Percentiles rank a stretch among this genome's conserved stretches.
Conservation (phyloP, 2,888 invertebrate species). For the Andrena trimmerana region DNA sequence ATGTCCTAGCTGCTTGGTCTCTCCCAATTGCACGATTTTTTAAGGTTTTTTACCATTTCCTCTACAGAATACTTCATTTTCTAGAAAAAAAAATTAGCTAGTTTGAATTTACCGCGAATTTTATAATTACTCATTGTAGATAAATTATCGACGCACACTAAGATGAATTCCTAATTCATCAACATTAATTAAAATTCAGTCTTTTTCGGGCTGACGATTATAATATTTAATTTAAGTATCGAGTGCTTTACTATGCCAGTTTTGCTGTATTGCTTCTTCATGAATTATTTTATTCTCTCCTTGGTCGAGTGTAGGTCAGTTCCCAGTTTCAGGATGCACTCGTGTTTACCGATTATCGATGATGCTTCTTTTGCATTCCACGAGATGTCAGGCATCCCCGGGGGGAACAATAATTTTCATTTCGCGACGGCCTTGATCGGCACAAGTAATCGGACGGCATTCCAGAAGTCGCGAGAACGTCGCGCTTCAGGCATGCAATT, state of each 20-base stretch:
- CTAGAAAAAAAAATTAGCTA: too few species aligned
- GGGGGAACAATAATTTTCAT: constrained; percentile 79
- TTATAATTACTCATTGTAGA: background rate
- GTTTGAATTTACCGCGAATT: background rate
- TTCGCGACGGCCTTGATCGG: constrained; percentile 81
- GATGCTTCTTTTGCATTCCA: constrained; percentile 58
- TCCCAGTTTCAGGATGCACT: background rate
- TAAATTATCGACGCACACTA: background rate
- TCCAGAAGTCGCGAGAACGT: constrained; percentile 78
- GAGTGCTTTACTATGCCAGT: background rate
- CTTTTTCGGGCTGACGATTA: background rate
- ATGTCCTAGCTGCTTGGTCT: too few species aligned
- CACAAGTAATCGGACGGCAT: constrained; percentile 81
- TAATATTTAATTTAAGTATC: background rate
- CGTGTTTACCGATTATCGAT: constrained; percentile 55
- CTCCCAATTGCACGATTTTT: too few species aligned
- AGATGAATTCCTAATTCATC: background rate
- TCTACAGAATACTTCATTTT: too few species aligned
- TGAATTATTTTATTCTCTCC: background rate
- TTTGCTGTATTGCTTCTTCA: background rate
- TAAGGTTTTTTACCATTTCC: too few species aligned
- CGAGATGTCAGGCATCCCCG: constrained; percentile 45
- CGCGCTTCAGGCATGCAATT: constrained; percentile 62
- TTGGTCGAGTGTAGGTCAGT: background rate
- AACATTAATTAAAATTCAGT: background rate